Percentiles rank a stretch among this genome's conserved stretches.
Evolutionary conservation across 2,797 vertebrate genomes (phyloP).

Genomic region (Erpetoichthys calabaricus): DNA sequence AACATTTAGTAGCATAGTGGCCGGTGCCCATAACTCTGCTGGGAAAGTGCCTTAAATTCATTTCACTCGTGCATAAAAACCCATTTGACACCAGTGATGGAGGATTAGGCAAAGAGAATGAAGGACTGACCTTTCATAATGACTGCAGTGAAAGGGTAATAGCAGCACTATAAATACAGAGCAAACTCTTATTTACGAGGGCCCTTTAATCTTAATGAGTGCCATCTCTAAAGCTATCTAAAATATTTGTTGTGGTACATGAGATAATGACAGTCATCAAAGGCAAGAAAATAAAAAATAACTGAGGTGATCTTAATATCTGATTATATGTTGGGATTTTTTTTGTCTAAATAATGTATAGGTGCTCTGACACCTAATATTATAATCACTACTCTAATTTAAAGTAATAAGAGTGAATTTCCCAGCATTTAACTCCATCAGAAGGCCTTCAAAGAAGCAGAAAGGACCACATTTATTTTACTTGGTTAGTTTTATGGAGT

Average conservation of each 20-base stretch:
- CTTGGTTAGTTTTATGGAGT: too few species aligned
- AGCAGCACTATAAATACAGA: slow-evolving; percentile 41
- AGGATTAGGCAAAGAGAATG: slow-evolving; percentile 19
- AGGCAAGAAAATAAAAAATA: too few species aligned
- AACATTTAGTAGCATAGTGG: too few species aligned
- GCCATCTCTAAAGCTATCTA: slow-evolving; percentile 30
- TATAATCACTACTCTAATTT: too few species aligned
- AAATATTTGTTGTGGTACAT: slow-evolving; percentile 2
- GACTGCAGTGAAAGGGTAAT: slow-evolving; percentile 38
- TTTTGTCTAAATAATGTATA: background rate
- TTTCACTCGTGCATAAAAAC: slow-evolving; percentile 31
- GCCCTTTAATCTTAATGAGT: slow-evolving; percentile 34
- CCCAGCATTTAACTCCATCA: too few species aligned
- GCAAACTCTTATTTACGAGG: slow-evolving; percentile 29
- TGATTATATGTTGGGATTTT: background rate
- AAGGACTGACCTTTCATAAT: slow-evolving; percentile 38
- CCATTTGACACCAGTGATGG: slow-evolving; percentile 31
- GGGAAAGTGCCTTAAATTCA: background rate
- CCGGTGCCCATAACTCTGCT: too few species aligned
- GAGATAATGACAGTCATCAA: too few species aligned
- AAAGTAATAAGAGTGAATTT: too few species aligned
- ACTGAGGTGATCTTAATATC: background rate
- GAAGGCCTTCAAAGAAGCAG: too few species aligned
- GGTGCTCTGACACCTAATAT: too few species aligned
- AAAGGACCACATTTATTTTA: too few species aligned